A percentile compares a stretch with the other conserved stretches of the same genome.
phyloP scores from a whole-genome alignment of 2,888 invertebrate genomes.

The Imbricaverruca yamaguchii region DNA sequence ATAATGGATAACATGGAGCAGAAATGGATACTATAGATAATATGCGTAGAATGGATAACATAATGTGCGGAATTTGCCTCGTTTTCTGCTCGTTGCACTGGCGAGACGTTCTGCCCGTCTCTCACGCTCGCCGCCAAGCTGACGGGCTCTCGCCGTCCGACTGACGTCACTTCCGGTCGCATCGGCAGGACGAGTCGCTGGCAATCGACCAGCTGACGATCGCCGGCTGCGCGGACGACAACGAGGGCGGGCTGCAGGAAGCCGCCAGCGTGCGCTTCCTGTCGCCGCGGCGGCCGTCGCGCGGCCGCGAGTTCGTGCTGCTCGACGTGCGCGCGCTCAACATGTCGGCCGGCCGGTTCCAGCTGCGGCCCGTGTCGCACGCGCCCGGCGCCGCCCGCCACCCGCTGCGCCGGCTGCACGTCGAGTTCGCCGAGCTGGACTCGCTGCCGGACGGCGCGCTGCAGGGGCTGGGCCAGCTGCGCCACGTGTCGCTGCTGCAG shows the following conservation, averaged over 20 bases:
- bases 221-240: background rate
- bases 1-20: too few species aligned
- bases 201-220: background rate
- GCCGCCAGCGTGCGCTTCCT: background rate
- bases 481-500: background rate
- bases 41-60: too few species aligned
- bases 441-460: background rate
- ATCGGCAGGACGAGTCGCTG: background rate
- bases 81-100: too few species aligned
- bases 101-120: too few species aligned
- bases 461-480: background rate
- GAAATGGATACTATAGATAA: too few species aligned
- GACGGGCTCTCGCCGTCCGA: too few species aligned
- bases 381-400: background rate
- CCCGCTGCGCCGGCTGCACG: background rate
- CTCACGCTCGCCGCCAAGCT: too few species aligned
- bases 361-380: background rate
- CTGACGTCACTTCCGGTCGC: too few species aligned
- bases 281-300: background rate
- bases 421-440: background rate
- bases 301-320: background rate
- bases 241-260: background rate
- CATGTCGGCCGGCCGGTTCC: background rate
- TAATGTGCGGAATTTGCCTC: too few species aligned
- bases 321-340: background rate